Conservation (phyloP, 2,797 vertebrate species). For the Lophius americanus region DNA sequence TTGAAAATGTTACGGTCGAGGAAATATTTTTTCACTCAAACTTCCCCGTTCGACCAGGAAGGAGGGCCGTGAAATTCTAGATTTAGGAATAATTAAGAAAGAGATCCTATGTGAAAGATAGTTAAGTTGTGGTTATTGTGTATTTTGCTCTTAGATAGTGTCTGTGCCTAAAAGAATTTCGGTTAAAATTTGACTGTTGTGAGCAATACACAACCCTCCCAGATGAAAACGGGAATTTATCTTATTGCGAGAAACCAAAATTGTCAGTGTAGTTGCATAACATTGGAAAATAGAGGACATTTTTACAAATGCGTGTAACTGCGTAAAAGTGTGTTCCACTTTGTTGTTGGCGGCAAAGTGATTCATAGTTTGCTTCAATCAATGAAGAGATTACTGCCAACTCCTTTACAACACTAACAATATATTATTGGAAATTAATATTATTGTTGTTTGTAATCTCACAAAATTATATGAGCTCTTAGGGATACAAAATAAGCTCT, state of each 20-base stretch:
- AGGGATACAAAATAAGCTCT: too few relatives aligned
- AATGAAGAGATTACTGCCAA: too few relatives aligned
- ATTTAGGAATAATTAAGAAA: constrained; percentile 16
- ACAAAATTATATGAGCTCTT: too few relatives aligned
- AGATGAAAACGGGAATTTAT: background rate
- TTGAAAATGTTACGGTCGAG: constrained; percentile 10
- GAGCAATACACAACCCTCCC: constrained; percentile 26
- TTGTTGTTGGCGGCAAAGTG: too few relatives aligned
- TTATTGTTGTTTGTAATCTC: background rate
- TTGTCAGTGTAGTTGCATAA: background rate
- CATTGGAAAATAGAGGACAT: background rate
- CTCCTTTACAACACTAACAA: too few relatives aligned
- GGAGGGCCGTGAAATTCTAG: background rate
- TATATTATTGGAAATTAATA: background rate
- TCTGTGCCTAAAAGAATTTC: background rate
- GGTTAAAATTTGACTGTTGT: constrained; percentile 30
- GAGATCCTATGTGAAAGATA: constrained; percentile 8
- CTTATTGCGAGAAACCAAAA: constrained; percentile 1
- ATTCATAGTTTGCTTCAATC: too few relatives aligned
- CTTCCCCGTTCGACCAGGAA: constrained; percentile 9
- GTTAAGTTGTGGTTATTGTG: constrained; percentile 15
- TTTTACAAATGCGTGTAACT: fast-evolving
- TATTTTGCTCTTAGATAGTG: background rate
- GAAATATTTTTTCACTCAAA: background rate
- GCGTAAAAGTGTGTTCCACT: background rate